These are phyloP conservation scores for Lamellibrachia satsuma DNA, from an alignment of 2,888 invertebrate genomes.

Conservation along the genomic window DNA sequence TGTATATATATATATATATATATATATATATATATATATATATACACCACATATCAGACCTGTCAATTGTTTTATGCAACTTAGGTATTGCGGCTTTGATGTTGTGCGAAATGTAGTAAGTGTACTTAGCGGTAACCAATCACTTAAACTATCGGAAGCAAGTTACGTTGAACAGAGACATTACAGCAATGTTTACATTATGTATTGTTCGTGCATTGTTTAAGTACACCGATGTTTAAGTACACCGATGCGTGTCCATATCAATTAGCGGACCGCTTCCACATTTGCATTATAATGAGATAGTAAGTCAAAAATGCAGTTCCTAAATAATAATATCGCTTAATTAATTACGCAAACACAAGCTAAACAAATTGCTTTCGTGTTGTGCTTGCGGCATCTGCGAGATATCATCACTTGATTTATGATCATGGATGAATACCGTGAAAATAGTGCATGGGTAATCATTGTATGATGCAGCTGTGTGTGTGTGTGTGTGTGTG, in stretches of 20 bases:
- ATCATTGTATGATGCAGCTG: neutral
- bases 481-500: neutral
- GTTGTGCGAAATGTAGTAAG: neutral
- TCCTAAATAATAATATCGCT: neutral
- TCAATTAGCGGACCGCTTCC: neutral
- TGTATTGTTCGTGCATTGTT: neutral
- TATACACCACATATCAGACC: neutral
- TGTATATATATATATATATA: too few species aligned
- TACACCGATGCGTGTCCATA: neutral
- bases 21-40: neutral
- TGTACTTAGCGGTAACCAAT: neutral
- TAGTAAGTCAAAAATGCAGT: neutral
- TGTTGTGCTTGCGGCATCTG: neutral
- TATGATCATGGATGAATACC: neutral
- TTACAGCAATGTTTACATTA: neutral
- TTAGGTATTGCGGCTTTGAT: neutral
- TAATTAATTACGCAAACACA: neutral
- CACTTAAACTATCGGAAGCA: neutral
- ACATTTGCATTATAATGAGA: slow-evolving; percentile 10
- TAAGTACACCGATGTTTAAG: neutral
- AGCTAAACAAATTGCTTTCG: neutral
- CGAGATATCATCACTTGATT: neutral
- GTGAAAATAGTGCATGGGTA: neutral
- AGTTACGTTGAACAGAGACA: neutral
- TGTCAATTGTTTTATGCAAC: neutral